Base-by-base conservation (phyloP, 1,140 invertebrate genomes). In the Orchestia grillus region DNA sequence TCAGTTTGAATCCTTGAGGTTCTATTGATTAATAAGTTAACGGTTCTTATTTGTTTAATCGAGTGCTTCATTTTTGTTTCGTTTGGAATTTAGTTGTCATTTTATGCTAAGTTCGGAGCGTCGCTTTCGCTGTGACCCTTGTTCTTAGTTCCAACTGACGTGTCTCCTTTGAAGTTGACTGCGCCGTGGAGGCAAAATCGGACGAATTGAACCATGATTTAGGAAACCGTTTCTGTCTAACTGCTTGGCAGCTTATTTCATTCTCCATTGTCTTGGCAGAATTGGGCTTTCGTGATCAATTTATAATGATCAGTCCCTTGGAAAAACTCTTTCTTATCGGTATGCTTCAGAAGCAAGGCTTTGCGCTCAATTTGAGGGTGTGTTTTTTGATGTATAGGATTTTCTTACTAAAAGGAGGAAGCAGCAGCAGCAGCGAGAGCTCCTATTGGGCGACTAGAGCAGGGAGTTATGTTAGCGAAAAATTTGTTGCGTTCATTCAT, bases 401-500 rank as follows among this genome's bases (percentile, higher is more conserved):
- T 53, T 53, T 53, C 19, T 6, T 6, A 8, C 47, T 8, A 28
- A 77, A 36, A 77, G 36, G 28, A 28, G 28, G 28, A 77, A 77
- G 1, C 15, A 36, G 62, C 28, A 77, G 62, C n/a, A 28, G 92
- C 40, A 94, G 92, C 92, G 36, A 44, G 44, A 94, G 92, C 19
- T 44, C 41, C 40, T 44, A 47, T 47, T 36, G 44, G 43, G 40
- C 28, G 4, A 44, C 41, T 91, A 44, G 41, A 91, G 88, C 88
- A 4, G 88, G 44, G 44, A 94, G 92, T 94, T 44, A 28, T 42
- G 40, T 45, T 45, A 94, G 92, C 92, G 40, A 15, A 6, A 94
- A 94, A 94, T 44, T 94, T 94, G 92, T 94, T 94, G 92, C 92
- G 92, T 94, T 94, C 92, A 94, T 94, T 45, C 43, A 94, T 94